Evolutionary conservation across 2,113 vertebrate species (phyloP), one percentile per base, ranked within the genome.

Genomic region (Pandion haliaetus): DNA sequence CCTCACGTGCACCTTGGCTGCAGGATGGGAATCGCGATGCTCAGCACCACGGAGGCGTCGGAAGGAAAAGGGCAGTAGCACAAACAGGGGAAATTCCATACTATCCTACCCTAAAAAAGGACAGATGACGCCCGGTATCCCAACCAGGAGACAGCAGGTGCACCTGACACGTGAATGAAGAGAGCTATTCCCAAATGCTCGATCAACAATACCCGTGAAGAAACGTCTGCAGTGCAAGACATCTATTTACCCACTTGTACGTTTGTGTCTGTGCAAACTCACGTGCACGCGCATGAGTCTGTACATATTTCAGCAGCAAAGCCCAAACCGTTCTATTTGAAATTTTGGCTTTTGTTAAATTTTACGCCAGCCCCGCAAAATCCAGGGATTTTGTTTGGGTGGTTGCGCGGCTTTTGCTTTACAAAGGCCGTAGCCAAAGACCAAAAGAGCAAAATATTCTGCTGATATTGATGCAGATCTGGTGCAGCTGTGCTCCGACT

Each of bases 211-310:
- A 54, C 6, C n/a, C 14, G n/a, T 18, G 54, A 89, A 57, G 58
- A 50, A 47, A 74, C 3, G 19, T 20, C 54, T 78, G n/a, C 14
- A 76, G 58, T 5, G 31, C 32, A 36, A 63, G 34, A 38, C 32
- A 16, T 45, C 25, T 21, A 52, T 49, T 29, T 26, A 58, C 18
- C 44, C 38, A 19, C 45, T 38, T 47, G 21, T 38, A 34, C 1
- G 1, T n/a, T 49, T 66, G 19, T 7, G 9, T 18, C 25, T 24
- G 29, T 54, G 28, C 58, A 54, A 79, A 65, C 31, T 73, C 88
- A 81, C 0, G 0, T 14, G 42, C 16, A 21, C 1, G 0, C 1
- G 4, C 17, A 4, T 8, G 21, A 42, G 6, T 28, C 10, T 26
- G 25, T n/a, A 70, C 8, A 1, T 13, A 58, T 18, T 50, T 85